Evolutionary conservation across 2,888 invertebrate species (phyloP).

Genomic region (Icerya purchasi): DNA sequence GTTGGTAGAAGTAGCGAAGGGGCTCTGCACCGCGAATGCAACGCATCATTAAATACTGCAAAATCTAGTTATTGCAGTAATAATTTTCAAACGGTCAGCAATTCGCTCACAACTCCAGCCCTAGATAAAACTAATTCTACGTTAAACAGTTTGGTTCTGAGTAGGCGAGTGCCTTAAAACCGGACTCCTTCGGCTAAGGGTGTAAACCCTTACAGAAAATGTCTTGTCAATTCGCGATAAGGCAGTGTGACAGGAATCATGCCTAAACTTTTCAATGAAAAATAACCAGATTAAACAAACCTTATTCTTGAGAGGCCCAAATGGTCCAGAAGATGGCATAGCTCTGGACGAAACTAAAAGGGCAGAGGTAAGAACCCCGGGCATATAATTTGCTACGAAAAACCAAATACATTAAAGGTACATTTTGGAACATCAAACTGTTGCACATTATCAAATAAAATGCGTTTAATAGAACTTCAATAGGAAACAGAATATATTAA

Average conservation of each 20-base stretch:
- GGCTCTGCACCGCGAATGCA: too few species aligned
- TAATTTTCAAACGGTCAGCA: too few species aligned
- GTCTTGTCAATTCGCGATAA: neutral
- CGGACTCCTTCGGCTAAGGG: too few species aligned
- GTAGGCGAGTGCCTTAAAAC: too few species aligned
- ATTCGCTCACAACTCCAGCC: too few species aligned
- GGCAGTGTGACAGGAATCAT: neutral
- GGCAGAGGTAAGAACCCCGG: neutral
- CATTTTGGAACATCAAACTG: neutral
- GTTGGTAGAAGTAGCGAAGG: too few species aligned
- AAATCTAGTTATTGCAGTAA: too few species aligned
- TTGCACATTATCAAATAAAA: neutral
- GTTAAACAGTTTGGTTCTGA: too few species aligned
- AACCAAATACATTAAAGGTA: neutral
- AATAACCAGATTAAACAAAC: neutral
- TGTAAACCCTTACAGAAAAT: too few species aligned
- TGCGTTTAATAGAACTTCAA: neutral
- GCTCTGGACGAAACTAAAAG: neutral
- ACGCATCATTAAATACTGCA: too few species aligned
- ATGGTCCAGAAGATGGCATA: neutral
- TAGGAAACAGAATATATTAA: neutral
- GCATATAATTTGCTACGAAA: neutral
- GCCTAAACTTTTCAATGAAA: neutral
- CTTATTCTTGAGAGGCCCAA: neutral
- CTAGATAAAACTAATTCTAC: too few species aligned